These are phyloP conservation scores for Caenorhabditis sp. DNA, from an alignment of 2,888 invertebrate genomes.

Conservation along the genomic window DNA sequence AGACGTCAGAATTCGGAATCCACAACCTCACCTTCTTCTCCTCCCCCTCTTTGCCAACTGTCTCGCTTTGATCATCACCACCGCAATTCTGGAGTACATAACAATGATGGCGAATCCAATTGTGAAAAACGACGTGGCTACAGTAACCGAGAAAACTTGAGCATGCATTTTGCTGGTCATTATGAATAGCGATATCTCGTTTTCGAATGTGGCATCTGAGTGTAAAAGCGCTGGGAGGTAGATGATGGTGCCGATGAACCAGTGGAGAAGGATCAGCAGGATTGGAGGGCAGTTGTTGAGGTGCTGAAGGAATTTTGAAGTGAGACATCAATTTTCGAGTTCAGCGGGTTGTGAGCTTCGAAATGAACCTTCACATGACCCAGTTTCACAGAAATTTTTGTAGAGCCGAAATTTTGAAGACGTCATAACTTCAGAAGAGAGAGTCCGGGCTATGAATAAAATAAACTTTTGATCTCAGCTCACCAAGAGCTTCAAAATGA, in stretches of 20 bases:
- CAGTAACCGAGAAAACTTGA: constrained; percentile 38
- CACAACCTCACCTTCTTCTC: no score
- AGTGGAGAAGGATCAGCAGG: constrained; percentile 16
- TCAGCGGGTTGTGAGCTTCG: no score
- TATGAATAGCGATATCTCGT: constrained; percentile 22
- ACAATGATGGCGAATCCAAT: constrained; percentile 23
- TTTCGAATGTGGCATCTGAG: constrained; percentile 38
- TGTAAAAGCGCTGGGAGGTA: constrained; percentile 27
- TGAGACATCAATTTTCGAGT: neutral
- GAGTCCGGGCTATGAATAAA: no score
- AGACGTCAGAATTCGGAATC: neutral
- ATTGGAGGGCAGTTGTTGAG: constrained; percentile 31
- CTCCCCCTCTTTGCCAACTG: neutral
- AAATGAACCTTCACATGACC: no score
- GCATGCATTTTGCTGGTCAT: constrained; percentile 30
- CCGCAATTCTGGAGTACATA: constrained; percentile 22
- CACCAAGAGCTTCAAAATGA: neutral
- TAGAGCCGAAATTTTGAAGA: no score
- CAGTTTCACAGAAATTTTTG: no score
- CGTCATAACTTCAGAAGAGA: no score
- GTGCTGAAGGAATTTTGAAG: constrained; percentile 7
- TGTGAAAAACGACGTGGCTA: constrained; percentile 21
- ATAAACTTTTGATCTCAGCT: neutral
- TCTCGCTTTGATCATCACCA: constrained; percentile 24
- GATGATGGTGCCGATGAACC: constrained; percentile 25